A percentile compares a stretch with the other conserved stretches of the same genome.
Conservation (phyloP, 2,113 vertebrate genomes). For the Gymnogyps californianus region DNA sequence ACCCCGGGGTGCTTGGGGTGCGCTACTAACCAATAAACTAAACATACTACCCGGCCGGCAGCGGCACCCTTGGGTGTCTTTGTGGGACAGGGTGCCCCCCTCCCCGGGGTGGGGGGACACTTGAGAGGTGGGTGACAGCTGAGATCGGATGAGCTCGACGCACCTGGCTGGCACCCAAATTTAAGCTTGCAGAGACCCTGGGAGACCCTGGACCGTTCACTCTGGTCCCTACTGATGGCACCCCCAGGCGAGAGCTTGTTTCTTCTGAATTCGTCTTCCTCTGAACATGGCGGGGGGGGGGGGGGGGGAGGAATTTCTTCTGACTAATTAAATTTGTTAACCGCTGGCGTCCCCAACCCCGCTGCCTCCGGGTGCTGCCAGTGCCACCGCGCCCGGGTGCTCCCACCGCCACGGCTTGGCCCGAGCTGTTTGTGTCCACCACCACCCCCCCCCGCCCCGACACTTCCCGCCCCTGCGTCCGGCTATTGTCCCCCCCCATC, state of each 20-base stretch:
- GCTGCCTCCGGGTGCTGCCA: not conserved
- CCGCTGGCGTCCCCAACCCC: not conserved
- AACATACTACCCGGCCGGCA: not conserved
- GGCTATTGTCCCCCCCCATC: slow-evolving; percentile 42
- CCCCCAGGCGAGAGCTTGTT: not conserved
- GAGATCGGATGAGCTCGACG: accelerated
- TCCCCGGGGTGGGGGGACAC: too few species aligned
- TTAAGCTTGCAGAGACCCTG: not conserved
- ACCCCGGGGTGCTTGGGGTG: not conserved
- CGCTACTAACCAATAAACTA: slow-evolving; percentile 62
- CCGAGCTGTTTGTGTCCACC: not conserved
- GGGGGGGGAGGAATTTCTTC: not conserved
- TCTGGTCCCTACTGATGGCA: not conserved
- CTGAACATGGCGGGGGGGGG: accelerated
- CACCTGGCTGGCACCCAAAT: not conserved
- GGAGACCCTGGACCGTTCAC: not conserved
- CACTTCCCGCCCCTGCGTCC: not conserved
- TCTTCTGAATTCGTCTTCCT: not conserved
- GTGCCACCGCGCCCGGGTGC: accelerated
- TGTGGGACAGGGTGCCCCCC: not conserved
- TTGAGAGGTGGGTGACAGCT: not conserved
- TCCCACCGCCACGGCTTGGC: not conserved
- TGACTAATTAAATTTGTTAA: not conserved
- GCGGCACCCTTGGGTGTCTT: not conserved
- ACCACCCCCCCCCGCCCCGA: not conserved